These are phyloP conservation scores for Atractosteus spatula DNA, from an alignment of 2,113 vertebrate species.

Conservation along the genomic window DNA sequence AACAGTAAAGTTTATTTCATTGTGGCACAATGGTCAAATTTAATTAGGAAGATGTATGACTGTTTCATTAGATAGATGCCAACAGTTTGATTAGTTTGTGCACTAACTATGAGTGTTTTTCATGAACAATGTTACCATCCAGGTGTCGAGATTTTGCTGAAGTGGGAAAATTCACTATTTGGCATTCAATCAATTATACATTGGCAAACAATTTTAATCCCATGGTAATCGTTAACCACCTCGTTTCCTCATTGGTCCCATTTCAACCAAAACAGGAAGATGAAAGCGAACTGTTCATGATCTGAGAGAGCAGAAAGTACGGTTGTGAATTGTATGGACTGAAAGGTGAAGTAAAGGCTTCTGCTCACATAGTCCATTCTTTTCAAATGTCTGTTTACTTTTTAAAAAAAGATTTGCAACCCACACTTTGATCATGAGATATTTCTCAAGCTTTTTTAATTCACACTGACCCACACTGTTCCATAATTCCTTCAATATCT, in stretches of 20 bases:
- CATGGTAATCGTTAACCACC: not conserved
- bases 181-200: not conserved
- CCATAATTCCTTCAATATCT: too few species aligned
- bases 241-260: not conserved
- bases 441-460: not conserved
- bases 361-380: constrained; percentile 31
- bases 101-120: too few species aligned
- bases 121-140: too few species aligned
- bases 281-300: too few species aligned
- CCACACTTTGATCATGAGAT: constrained; percentile 23
- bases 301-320: constrained; percentile 29
- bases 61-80: too few species aligned
- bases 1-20: not conserved
- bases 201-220: not conserved
- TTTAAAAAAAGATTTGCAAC: constrained; percentile 14
- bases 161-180: not conserved
- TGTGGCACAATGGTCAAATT: not conserved
- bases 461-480: too few species aligned
- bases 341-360: constrained; percentile 17
- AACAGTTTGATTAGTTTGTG: not conserved
- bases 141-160: not conserved
- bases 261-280: constrained; percentile 1
- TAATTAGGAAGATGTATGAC: not conserved
- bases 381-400: constrained; percentile 19
- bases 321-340: constrained; percentile 38